These are phyloP conservation scores for Catostylus mosaicus DNA, from an alignment of 30 jellyfish, hydroid and myxozoan genomes.

Conservation along the genomic window DNA sequence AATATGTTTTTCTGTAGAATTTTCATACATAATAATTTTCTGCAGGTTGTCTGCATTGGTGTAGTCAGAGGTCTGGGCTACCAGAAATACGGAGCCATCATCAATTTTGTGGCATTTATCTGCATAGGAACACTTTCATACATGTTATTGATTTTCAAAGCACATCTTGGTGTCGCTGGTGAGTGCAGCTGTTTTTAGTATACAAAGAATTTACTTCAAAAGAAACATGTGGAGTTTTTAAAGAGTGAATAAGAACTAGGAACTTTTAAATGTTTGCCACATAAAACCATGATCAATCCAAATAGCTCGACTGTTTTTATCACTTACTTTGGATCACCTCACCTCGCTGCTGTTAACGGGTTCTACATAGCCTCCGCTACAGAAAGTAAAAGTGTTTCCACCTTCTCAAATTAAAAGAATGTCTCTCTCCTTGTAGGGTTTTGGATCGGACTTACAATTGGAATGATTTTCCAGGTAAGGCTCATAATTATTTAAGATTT, in stretches of 20 bases:
- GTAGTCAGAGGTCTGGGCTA: slow-evolving; percentile 64
- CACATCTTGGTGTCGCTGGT: slow-evolving; percentile 47
- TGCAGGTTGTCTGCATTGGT: slow-evolving; percentile 34
- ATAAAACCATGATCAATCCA: too few species aligned
- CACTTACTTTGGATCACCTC: too few species aligned
- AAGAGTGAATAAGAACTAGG: too few species aligned
- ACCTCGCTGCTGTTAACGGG: too few species aligned
- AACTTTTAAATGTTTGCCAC: too few species aligned
- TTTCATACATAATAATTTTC: background rate
- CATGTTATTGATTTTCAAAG: slow-evolving; percentile 42
- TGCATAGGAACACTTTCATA: slow-evolving; percentile 38
- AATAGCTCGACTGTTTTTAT: too few species aligned
- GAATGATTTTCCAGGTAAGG: background rate
- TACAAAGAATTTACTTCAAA: too few species aligned
- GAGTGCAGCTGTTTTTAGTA: background rate
- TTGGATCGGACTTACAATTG: background rate
- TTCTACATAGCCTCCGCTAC: too few species aligned
- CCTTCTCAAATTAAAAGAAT: too few species aligned
- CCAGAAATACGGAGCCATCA: slow-evolving; percentile 65
- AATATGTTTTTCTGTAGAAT: background rate
- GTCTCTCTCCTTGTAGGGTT: background rate
- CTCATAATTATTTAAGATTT: too few species aligned
- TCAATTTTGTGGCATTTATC: slow-evolving; percentile 42
- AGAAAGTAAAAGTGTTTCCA: too few species aligned
- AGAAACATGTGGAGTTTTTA: too few species aligned